Conservation (phyloP, 2,113 vertebrate species). For the Rhadina sibilatrix region DNA sequence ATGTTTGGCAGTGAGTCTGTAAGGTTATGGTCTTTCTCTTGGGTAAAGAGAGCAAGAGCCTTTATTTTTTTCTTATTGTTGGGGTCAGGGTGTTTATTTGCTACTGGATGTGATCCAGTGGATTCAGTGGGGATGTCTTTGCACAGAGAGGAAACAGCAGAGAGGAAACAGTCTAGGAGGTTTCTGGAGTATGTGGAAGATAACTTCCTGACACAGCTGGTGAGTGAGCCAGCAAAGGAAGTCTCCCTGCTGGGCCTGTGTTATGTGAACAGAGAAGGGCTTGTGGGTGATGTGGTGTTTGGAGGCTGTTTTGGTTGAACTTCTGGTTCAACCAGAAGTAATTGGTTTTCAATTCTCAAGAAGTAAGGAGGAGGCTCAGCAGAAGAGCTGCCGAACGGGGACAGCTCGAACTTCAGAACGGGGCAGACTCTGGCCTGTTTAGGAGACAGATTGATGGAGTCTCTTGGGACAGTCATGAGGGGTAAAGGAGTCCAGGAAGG, state of each 20-base stretch:
- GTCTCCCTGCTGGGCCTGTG: background rate
- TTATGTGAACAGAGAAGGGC: background rate
- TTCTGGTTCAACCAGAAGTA: too few species aligned
- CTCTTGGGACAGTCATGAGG: background rate
- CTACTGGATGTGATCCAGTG: slow-evolving; percentile 33
- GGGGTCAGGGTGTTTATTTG: slow-evolving; percentile 36
- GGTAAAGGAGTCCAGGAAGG: background rate
- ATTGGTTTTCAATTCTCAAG: background rate
- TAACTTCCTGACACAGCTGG: background rate
- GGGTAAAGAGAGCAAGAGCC: background rate
- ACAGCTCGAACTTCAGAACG: background rate
- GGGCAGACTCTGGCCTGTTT: background rate
- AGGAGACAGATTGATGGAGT: background rate
- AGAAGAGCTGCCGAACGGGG: accelerated
- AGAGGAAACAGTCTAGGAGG: background rate
- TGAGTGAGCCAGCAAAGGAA: background rate
- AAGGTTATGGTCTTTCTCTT: background rate
- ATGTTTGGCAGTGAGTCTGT: background rate
- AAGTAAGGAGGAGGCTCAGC: background rate
- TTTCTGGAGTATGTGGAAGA: background rate
- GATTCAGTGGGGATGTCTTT: background rate
- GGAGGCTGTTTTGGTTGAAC: background rate
- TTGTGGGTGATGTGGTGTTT: background rate
- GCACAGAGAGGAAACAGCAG: background rate
- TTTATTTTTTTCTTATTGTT: background rate